These are phyloP conservation scores for Cynaeus angustus DNA, from an alignment of 2,888 invertebrate genomes.

Conservation along the genomic window DNA sequence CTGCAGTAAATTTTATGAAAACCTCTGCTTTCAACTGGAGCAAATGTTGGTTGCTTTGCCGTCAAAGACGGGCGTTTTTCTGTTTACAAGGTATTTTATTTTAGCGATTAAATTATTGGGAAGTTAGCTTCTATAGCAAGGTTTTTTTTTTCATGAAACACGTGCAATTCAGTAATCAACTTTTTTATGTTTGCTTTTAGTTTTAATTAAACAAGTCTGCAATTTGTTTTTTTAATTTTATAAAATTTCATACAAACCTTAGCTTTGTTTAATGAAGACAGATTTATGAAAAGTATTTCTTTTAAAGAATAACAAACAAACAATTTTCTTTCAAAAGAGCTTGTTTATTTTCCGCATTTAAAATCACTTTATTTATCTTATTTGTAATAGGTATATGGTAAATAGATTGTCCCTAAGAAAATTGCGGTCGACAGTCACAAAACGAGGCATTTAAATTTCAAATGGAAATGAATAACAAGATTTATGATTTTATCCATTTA, in stretches of 20 bases:
- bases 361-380: constrained; percentile 35
- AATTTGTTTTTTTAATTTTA: background rate
- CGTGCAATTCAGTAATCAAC: no score
- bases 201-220: background rate
- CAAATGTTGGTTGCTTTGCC: no score
- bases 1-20: constrained; percentile 14
- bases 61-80: no score
- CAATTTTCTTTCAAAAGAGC: no score
- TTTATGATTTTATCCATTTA: constrained; percentile 38
- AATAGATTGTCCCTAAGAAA: constrained; percentile 22
- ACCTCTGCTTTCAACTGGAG: background rate
- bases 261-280: background rate
- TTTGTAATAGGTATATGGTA: constrained; percentile 34
- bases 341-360: background rate
- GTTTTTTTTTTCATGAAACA: no score
- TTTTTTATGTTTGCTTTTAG: background rate
- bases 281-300: no score
- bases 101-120: no score
- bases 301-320: no score
- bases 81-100: no score
- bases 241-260: background rate
- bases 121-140: no score
- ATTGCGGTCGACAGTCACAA: constrained; percentile 30
- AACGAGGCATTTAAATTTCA: constrained; percentile 33
- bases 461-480: constrained; percentile 37